Percentiles rank a stretch among this genome's conserved stretches.
These are phyloP conservation scores for Pseudanteris insignis DNA, from an alignment of 2,888 invertebrate species.

Conservation along the genomic window DNA sequence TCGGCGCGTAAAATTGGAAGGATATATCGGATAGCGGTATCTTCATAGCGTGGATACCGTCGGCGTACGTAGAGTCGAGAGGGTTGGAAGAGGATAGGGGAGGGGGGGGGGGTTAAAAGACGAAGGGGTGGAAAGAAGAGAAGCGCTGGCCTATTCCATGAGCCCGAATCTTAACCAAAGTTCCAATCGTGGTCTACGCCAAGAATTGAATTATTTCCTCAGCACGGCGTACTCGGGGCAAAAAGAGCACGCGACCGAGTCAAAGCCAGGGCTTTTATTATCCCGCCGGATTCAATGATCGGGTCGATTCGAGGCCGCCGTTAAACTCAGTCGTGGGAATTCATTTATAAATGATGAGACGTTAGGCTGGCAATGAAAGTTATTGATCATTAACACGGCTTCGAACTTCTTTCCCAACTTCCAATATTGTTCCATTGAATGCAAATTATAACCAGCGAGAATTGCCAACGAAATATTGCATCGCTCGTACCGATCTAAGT, in stretches of 20 bases:
- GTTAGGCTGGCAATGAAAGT: too few species aligned
- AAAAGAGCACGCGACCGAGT: neutral
- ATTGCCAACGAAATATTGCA: too few species aligned
- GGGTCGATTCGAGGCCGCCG: too few species aligned
- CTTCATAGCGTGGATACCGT: neutral
- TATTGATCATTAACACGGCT: too few species aligned
- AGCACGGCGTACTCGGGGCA: slow-evolving; percentile 4
- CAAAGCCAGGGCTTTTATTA: too few species aligned
- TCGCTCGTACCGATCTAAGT: too few species aligned
- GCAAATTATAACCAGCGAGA: too few species aligned
- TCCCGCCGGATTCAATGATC: too few species aligned
- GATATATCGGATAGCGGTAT: slow-evolving; percentile 56
- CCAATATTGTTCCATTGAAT: too few species aligned
- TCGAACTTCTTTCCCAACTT: too few species aligned
- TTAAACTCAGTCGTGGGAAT: neutral
- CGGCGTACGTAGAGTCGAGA: slow-evolving; percentile 12
- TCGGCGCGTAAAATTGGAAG: slow-evolving; percentile 63
- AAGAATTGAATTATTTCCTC: slow-evolving; percentile 56
- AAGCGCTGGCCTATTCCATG: slow-evolving; percentile 31
- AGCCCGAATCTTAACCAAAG: slow-evolving; percentile 48
- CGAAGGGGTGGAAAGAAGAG: slow-evolving; percentile 40
- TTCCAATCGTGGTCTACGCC: slow-evolving; percentile 51
- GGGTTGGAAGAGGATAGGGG: too few species aligned
- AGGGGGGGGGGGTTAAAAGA: too few species aligned
- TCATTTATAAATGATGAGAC: neutral